Percentiles rank a stretch among this genome's conserved stretches.
Conservation (phyloP, 1,140 invertebrate species). For the Acromyrmex echinatior region DNA sequence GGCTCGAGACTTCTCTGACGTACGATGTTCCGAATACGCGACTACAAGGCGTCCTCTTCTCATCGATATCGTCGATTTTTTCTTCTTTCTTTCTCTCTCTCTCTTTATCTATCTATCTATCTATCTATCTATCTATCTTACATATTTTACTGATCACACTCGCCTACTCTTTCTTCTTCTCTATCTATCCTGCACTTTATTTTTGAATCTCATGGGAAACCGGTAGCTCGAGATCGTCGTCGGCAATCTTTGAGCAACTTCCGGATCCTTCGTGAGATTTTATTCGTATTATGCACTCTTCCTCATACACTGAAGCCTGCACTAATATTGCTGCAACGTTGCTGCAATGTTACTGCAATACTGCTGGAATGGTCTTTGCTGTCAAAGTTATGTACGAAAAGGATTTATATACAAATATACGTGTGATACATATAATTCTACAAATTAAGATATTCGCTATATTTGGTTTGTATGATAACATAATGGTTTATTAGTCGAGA, state of each 20-base stretch:
- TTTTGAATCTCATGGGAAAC: slow-evolving; percentile 4
- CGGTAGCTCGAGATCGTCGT: slow-evolving; percentile 39
- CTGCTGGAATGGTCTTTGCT: no score
- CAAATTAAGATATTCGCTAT: background rate
- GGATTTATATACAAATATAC: background rate
- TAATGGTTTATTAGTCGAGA: background rate
- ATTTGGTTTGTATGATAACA: background rate
- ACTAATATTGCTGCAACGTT: no score
- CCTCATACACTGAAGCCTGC: no score
- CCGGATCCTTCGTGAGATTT: slow-evolving; percentile 9
- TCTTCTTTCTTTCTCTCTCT: slow-evolving; percentile 8
- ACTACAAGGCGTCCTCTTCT: slow-evolving; percentile 71
- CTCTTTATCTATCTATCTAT: background rate
- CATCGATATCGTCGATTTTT: slow-evolving; percentile 54
- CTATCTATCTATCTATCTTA: background rate
- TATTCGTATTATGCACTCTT: background rate
- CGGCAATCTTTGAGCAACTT: slow-evolving; percentile 27
- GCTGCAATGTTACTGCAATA: no score
- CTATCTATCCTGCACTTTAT: slow-evolving; percentile 9
- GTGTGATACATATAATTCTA: background rate
- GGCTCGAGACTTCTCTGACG: slow-evolving; percentile 70
- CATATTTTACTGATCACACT: slow-evolving; percentile 27
- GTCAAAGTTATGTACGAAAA: background rate
- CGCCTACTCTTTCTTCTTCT: background rate
- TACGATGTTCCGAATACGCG: slow-evolving; percentile 72